phyloP scores from a whole-genome alignment of 2,888 invertebrate genomes.

The Dasysyrphus tricinctus region DNA sequence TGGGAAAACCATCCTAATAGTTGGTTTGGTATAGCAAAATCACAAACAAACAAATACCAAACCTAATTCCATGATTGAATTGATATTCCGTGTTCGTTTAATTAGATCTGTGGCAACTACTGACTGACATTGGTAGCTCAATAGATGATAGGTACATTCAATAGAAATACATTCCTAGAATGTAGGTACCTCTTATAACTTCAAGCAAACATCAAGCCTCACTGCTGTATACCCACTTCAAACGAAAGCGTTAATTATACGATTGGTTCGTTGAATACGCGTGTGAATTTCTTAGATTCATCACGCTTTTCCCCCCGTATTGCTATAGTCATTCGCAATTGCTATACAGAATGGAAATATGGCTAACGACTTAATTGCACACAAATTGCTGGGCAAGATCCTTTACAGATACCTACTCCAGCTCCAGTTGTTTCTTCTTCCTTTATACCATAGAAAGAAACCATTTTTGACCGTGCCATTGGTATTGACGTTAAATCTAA shows the following conservation, averaged over 20 bases:
- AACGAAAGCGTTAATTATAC: conserved; percentile 56
- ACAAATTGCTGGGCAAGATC: conserved; percentile 55
- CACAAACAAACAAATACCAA: conserved; percentile 30
- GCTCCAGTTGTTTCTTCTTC: not conserved
- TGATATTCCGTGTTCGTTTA: conserved; percentile 66
- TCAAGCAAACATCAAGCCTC: conserved; percentile 1
- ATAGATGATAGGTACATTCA: conserved; percentile 6
- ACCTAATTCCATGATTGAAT: conserved; percentile 40
- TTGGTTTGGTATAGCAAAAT: conserved; percentile 7
- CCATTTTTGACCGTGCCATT: too few relatives aligned
- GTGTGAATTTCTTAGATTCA: conserved; percentile 62
- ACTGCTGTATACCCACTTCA: conserved; percentile 4
- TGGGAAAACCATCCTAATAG: conserved; percentile 17
- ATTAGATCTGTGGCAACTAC: conserved; percentile 50
- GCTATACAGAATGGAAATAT: conserved; percentile 9
- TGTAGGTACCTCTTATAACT: conserved; percentile 8
- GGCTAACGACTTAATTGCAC: conserved; percentile 70
- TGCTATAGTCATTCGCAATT: not conserved
- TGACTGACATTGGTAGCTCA: not conserved
- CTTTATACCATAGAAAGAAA: too few relatives aligned
- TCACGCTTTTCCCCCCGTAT: not conserved
- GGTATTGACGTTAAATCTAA: too few relatives aligned
- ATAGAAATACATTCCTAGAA: not conserved
- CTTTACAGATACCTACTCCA: not conserved
- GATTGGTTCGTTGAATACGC: conserved; percentile 40